These are phyloP conservation scores for Drosophila lini DNA, from an alignment of 1,140 invertebrate genomes.

Conservation along the genomic window DNA sequence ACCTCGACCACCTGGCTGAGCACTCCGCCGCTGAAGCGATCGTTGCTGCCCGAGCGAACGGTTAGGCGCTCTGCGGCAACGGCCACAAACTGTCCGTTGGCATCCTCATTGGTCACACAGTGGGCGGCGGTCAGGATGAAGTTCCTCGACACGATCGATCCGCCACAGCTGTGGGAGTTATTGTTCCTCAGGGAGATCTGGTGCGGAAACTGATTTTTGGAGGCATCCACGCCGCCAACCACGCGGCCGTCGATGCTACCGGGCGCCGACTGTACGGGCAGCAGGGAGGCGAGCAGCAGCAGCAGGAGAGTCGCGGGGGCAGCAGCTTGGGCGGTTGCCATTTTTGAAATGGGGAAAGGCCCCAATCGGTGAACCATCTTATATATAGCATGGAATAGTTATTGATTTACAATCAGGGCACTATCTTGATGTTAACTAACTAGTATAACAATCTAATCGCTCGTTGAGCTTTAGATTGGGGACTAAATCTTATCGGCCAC, in stretches of 20 bases:
- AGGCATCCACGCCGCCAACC: conserved; percentile 85
- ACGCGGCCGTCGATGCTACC: conserved; percentile 65
- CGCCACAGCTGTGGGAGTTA: conserved; percentile 85
- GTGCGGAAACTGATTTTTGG: conserved; percentile 84
- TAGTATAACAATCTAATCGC: conserved; percentile 14
- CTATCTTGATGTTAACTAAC: not conserved
- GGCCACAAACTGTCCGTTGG: not conserved
- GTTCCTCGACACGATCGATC: conserved; percentile 85
- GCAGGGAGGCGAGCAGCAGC: not conserved
- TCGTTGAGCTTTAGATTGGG: conserved; percentile 14
- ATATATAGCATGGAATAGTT: conserved; percentile 2
- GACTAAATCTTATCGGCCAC: conserved; percentile 5
- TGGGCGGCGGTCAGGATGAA: conserved; percentile 87
- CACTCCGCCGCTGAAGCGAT: conserved; percentile 62
- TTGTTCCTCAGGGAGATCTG: conserved; percentile 84
- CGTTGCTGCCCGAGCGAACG: conserved; percentile 58
- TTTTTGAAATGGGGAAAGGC: conserved; percentile 26
- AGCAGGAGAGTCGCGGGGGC: not conserved
- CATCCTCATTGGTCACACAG: conserved; percentile 73
- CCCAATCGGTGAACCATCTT: not conserved
- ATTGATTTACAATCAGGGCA: conserved; percentile 18
- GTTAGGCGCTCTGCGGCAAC: conserved; percentile 21
- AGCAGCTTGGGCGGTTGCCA: conserved; percentile 4
- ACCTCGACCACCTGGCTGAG: conserved; percentile 46
- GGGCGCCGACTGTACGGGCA: conserved; percentile 44